Evolutionary conservation across 2,113 vertebrate genomes (phyloP), one percentile per base, ranked within the genome.

Genomic region (Anolis sagrei): DNA sequence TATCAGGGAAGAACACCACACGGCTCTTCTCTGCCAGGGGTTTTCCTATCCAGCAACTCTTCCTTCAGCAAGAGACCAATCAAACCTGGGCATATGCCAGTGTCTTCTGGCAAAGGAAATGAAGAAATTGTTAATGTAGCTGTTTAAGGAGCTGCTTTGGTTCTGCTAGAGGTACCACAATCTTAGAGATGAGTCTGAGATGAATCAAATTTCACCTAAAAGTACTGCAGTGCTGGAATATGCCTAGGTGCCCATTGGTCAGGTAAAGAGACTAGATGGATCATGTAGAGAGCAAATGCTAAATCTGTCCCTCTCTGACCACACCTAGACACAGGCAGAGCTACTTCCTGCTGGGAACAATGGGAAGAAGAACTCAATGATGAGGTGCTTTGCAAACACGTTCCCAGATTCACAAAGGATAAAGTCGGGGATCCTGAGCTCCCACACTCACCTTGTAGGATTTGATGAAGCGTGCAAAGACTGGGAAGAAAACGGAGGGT

Each of bases 401-500:
- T 51, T 25, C 64, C 68, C 48, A 66, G 51, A 48, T 62, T 69
- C 68, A 80, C 29, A 6, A 29, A 36, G 18, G 11, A 49, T 69
- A 64, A 75, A 18, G 11, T 1, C 34, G 19, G 27, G 14, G 18
- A 32, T 58, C 66, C 39, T 48, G 16, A 16, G 19, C 18, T 7
- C 32, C 86, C 48, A 82, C 4, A 0, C 92, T 96, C 93, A 99
- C 98, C 98, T 99, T 99, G 95, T 99, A 99, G 44, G 98, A 97
- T 93, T 96, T 98, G 95, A 99, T 97, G 94, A 99, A 99, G 18
- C 98, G 97, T 80, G 98, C 98, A 70, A 99, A 99, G 84, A 99
- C 98, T 0, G 98, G 98, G 96, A 99, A 99, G 96, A 99, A 99
- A 44, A 98, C 97, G 0, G 98, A 98, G 0, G 98, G 98, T 1